Conservation (phyloP, 2,888 invertebrate genomes). For the Hemistola chrysoprasaria region DNA sequence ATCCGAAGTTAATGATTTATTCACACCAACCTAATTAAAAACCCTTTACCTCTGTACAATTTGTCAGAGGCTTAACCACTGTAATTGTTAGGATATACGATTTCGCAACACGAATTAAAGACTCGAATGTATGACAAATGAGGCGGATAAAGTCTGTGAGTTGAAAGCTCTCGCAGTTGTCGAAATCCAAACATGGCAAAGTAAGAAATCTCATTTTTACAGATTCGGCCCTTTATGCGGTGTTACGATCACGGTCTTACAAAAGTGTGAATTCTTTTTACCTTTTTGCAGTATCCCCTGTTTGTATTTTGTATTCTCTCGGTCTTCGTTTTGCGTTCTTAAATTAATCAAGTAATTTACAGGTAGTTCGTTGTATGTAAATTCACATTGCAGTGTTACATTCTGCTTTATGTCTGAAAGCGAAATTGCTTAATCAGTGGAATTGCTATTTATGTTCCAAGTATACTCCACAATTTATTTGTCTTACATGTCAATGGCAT, state of each 20-base stretch:
- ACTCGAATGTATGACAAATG: conserved; percentile 25
- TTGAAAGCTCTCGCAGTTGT: conserved; percentile 32
- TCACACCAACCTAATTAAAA: conserved; percentile 18
- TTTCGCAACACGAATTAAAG: conserved; percentile 20
- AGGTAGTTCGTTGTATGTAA: conserved; percentile 9
- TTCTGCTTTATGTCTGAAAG: conserved; percentile 2
- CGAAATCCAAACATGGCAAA: conserved; percentile 45
- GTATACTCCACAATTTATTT: not conserved
- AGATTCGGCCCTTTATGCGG: conserved; percentile 40
- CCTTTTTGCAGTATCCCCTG: conserved; percentile 18
- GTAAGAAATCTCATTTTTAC: conserved; percentile 58
- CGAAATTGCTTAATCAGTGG: conserved; percentile 9
- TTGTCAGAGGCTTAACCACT: conserved; percentile 21
- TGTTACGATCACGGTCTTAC: conserved; percentile 32
- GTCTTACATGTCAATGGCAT: not conserved
- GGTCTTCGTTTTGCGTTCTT: conserved; percentile 9
- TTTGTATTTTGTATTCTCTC: conserved; percentile 5
- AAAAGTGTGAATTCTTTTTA: conserved; percentile 29
- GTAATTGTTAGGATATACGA: conserved; percentile 28
- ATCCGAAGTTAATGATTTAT: conserved; percentile 15
- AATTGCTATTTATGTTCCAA: conserved; percentile 1
- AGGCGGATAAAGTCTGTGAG: conserved; percentile 18
- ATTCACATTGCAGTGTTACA: not conserved
- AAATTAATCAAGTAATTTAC: conserved; percentile 7
- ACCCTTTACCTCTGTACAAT: conserved; percentile 14